Evolutionary conservation across 2,888 invertebrate genomes (phyloP), one percentile per base, ranked within the genome.

Genomic region (Tridacna crocea): DNA sequence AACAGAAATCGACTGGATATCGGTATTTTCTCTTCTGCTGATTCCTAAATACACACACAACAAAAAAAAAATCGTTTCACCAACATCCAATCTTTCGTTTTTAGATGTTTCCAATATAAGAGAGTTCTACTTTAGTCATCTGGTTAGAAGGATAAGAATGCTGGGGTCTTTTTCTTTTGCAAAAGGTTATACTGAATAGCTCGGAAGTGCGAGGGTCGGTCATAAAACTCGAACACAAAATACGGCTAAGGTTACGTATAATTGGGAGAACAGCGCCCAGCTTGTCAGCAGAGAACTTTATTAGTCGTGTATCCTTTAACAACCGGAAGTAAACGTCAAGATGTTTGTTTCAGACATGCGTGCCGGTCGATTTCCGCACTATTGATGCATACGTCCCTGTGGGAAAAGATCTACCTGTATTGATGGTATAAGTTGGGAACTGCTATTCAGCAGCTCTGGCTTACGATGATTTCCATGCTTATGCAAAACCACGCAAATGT

Each of bases 241-340:
- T 51, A 51, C 24, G 51, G 70, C 46, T 70, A 51, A 70, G 24
- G 51, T 70, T 70, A 70, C 70, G 70, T 70, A 51, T 70, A 70
- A 70, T 70, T 70, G 51, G 46, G 24, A 15, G 70, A 22, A 70
- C 70, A 26, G 22, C 47, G 70, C 15, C 70, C 22, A 70, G 19
- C 22, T 15, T 70, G 70, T 51, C 70, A 70, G 12, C 70, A 4
- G 70, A 24, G 47, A 12, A 22, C 46, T 70, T 70, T 70, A 61
- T 61, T 61, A 24, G 61, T 61, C 22, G 15, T 24, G 26, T 24
- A 61, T 22, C 17, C 19, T 47, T 70, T 48, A 70, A 51, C 51
- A 51, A 70, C 70, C 70, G 70, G 70, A 70, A 70, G 51, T 51
- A 19, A n/a, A 68, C n/a, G 47, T 46, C 68, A 68, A 68, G n/a